Percentiles rank a stretch among this genome's conserved stretches.
phyloP scores from a whole-genome alignment of 2,113 vertebrate species.

The Melanerpes formicivorus region DNA sequence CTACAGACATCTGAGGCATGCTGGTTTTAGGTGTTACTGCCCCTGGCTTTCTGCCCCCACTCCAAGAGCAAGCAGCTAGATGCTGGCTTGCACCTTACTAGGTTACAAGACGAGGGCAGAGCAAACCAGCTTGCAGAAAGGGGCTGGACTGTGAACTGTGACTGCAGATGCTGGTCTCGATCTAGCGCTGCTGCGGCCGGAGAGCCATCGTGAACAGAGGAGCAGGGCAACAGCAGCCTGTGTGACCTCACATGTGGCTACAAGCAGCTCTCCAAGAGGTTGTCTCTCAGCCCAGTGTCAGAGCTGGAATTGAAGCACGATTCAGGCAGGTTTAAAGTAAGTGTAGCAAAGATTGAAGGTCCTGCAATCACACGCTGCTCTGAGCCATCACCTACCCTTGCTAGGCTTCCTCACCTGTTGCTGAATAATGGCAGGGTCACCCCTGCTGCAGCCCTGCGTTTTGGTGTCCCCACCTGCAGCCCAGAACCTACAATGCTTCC shows the following conservation, averaged over 20 bases:
- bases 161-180: neutral
- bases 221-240: neutral
- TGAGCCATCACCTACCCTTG: neutral
- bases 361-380: rapidly evolving
- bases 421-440: neutral
- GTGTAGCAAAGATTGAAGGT: neutral
- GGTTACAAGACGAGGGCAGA: neutral
- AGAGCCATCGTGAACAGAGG: neutral
- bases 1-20: neutral
- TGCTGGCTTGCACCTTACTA: neutral
- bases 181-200: rapidly evolving
- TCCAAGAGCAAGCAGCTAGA: neutral
- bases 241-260: rapidly evolving
- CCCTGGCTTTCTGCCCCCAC: neutral
- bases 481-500: neutral
- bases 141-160: neutral
- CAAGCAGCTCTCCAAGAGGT: neutral
- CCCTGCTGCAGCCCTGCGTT: neutral
- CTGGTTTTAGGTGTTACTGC: neutral
- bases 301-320: neutral
- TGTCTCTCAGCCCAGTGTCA: neutral
- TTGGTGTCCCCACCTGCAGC: neutral
- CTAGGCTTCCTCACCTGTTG: neutral
- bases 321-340: neutral
- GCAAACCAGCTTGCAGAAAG: neutral